Base-by-base conservation (phyloP, 2,888 invertebrate species). In the Exocentrus adspersus region DNA sequence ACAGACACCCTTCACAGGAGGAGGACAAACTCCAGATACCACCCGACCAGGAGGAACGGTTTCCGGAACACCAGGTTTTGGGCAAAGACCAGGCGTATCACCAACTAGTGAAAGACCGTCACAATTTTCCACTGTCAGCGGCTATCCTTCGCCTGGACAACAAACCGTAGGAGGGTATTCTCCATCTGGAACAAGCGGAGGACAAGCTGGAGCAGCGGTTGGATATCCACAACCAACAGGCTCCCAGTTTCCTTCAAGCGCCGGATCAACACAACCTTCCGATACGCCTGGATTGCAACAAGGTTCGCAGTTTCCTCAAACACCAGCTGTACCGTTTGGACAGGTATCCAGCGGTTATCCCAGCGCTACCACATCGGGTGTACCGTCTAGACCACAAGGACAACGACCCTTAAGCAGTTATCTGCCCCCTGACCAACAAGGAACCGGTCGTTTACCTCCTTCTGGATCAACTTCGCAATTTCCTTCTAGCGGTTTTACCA, bases 391-490 rank as follows among this genome's bases (percentile, higher is more conserved):
- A 19, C 46, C 60, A 20, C 51, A 51, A 56, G 58, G 72, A 20
- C 53, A 53, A 28, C 12, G 28, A 14, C 41, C 75, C 12, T 14
- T 50, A 37, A 60, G 46, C 14, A 68, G 70, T 60, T 75, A 72
- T 62, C 75, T 75, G 0, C 63, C 69, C 17, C 69, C 65, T 45
- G 62, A 70, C 42, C 72, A 77, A 28, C 65, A 69, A 64, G 76
- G 78, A 30, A 79, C 80, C 57, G 72, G 78, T 24, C 2, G 37
- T 43, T 75, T 75, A 64, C 77, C 77, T 53, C 77, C 78, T 59
- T 77, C 80, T 67, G 70, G 70, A 48, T 45, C 57, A 58, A 51
- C 62, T 72, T 37, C 74, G 42, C 60, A 50, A 17, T 43, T 51
- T 9, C 56, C 28, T 5, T 32, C 28, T 14, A 32, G 24, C 24